Base-by-base conservation (phyloP, 1,140 invertebrate species). In the Scylla paramamosain region DNA sequence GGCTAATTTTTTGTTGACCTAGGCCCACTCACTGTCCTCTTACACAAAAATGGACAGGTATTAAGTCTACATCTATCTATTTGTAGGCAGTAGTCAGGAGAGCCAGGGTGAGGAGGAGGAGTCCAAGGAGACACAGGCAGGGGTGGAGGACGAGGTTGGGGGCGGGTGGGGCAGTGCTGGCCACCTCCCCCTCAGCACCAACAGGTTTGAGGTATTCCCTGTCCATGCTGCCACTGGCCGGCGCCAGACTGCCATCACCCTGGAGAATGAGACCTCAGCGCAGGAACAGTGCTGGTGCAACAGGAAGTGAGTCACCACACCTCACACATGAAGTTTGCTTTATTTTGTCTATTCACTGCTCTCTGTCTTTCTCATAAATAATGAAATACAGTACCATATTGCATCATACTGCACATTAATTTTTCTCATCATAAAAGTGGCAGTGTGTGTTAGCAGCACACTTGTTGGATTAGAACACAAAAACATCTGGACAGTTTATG, bases 231-330 rank as follows among this genome's bases (percentile, higher is more conserved):
- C 82, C 28, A n/a, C 82, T 4, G 28, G 45, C 4, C 84, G 32
- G 6, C 92, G 87, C 10, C 83, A 45, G 7, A 67, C 83, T 52
- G 28, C 48, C 0, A 14, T 82, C 2, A 8, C 94, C 82, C 31
- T 94, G 91, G 31, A 90, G 82, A 86, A 93, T 39, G 93, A 95
- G 88, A 92, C 94, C 29, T 87, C 91, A 31, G 77, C 16, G 14
- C 29, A 46, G 8, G n/a, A 39, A 25, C 39, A 46, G 25, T 95
- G 94, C 48, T 95, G 94, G 94, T 95, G 94, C 25, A 91, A 95
- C 28, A 82, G 28, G 28, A 52, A 77, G 94, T 95, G 82, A 83
- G 87, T 91, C 7, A 82, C 4, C 1, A 59, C 52, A 59, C 52
- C 16, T 59, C 39, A 39, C 1, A 39, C n/a, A n/a, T n/a, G n/a